Conservation (phyloP, 2,113 vertebrate genomes). For the Tapirus terrestris region DNA sequence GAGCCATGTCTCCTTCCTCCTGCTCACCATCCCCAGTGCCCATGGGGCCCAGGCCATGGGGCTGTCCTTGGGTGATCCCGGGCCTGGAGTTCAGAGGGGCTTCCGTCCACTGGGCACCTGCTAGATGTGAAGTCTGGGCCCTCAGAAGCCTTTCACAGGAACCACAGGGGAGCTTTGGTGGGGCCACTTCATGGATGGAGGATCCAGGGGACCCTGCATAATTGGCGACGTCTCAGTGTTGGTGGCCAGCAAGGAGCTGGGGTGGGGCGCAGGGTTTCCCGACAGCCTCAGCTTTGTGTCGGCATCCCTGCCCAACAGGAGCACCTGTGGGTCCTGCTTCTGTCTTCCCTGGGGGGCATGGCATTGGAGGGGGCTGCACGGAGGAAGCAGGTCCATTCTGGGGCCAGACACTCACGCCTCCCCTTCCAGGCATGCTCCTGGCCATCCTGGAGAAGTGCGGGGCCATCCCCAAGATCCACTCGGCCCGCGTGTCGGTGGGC, state of each 20-base stretch:
- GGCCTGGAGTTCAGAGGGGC: neutral
- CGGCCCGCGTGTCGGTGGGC: conserved; percentile 91
- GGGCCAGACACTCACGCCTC: neutral
- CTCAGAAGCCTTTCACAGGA: neutral
- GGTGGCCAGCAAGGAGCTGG: neutral
- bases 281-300: neutral
- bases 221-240: neutral
- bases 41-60: accelerated
- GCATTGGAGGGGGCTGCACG: neutral
- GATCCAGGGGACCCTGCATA: accelerated
- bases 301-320: neutral
- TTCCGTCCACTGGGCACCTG: neutral
- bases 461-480: conserved; percentile 96
- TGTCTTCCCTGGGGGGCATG: neutral
- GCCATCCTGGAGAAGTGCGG: conserved; percentile 98
- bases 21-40: neutral
- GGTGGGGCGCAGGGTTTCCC: neutral
- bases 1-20: neutral
- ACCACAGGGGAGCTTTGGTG: neutral
- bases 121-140: neutral
- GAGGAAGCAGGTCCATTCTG: neutral
- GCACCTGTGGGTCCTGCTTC: accelerated
- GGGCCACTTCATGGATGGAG: neutral
- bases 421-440: conserved; percentile 93
- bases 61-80: neutral